A percentile compares a stretch with the other conserved stretches of the same genome.
Conservation (phyloP, 2,113 vertebrate species). For the Octodon degus region DNA sequence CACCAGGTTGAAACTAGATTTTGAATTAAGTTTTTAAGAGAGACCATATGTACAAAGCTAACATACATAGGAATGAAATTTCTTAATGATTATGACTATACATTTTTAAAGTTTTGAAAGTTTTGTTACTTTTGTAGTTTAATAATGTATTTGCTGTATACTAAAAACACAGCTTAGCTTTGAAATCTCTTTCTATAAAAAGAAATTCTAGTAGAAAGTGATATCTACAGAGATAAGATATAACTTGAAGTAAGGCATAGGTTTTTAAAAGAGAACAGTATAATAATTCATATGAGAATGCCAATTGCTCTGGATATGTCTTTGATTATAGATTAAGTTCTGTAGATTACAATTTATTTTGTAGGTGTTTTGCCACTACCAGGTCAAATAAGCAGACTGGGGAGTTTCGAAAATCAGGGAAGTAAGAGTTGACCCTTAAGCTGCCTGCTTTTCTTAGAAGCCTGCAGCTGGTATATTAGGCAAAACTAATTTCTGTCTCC, state of each 20-base stretch:
- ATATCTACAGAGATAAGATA: background rate
- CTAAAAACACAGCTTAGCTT: constrained; percentile 41
- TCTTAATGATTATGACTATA: background rate
- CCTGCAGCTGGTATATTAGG: background rate
- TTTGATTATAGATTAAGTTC: background rate
- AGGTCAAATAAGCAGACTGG: background rate
- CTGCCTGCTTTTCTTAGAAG: background rate
- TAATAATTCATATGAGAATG: background rate
- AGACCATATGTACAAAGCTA: background rate
- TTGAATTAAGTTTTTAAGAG: constrained; percentile 28
- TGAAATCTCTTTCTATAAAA: constrained; percentile 33
- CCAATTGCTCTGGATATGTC: background rate
- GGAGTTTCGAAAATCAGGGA: background rate
- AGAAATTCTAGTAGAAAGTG: background rate
- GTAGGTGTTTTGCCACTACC: background rate
- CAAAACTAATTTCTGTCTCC: background rate
- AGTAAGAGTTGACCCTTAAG: constrained; percentile 6
- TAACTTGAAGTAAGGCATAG: background rate
- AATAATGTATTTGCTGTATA: constrained; percentile 18
- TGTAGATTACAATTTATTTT: background rate
- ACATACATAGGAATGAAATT: background rate
- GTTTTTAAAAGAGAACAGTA: background rate
- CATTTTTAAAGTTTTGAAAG: constrained; percentile 14
- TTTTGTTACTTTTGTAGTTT: constrained; percentile 51
- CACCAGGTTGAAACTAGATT: background rate